Conservation (phyloP, 2,113 vertebrate genomes). For the Delphinus delphis region DNA sequence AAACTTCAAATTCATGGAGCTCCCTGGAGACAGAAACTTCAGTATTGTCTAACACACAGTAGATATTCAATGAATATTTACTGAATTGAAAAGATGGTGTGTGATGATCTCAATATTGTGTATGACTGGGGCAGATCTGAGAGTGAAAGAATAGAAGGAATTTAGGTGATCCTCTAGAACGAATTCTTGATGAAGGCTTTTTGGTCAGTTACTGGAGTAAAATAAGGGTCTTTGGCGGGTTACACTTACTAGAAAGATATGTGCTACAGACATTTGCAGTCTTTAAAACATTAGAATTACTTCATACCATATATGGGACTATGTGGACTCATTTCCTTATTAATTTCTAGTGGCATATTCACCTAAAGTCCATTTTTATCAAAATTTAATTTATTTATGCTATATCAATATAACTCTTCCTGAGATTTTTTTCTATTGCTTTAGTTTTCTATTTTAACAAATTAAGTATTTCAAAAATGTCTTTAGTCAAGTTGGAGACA, state of each 20-base stretch:
- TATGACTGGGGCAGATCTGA: background rate
- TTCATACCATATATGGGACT: background rate
- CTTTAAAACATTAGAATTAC: constrained; percentile 28
- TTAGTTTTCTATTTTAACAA: background rate
- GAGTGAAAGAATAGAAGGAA: background rate
- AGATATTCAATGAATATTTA: background rate
- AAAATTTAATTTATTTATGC: background rate
- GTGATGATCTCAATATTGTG: background rate
- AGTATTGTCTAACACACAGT: background rate
- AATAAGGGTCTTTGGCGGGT: background rate
- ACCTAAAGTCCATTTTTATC: constrained; percentile 3
- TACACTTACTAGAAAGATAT: background rate
- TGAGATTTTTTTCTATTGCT: background rate
- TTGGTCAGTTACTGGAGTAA: background rate
- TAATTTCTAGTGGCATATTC: background rate
- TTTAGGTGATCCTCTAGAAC: background rate
- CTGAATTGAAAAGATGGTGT: background rate
- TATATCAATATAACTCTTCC: background rate
- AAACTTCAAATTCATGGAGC: background rate
- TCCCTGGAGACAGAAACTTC: background rate
- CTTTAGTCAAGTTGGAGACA: background rate
- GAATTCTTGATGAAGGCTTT: background rate
- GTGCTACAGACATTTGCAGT: background rate
- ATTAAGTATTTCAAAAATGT: background rate
- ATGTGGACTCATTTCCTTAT: background rate